A percentile compares a stretch with the other conserved stretches of the same genome.
These are phyloP conservation scores for Parochlus steinenii DNA, from an alignment of 2,888 invertebrate species.

Conservation along the genomic window DNA sequence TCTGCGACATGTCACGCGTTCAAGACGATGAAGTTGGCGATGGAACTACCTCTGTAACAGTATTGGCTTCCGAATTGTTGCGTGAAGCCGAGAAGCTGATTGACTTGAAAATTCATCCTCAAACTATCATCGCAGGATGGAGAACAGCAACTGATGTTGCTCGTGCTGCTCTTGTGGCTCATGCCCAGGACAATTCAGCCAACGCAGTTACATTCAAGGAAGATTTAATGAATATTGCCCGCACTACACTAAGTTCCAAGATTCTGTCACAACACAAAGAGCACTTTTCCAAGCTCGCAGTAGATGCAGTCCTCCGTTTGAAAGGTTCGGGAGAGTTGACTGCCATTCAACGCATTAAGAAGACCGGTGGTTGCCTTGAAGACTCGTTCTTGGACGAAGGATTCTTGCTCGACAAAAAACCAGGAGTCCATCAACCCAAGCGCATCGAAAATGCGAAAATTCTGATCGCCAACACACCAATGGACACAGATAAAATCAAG, in stretches of 20 bases:
- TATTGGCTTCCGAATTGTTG: constrained; percentile 74
- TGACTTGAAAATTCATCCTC: constrained; percentile 90
- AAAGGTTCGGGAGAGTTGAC: constrained; percentile 91
- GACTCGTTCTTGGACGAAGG: constrained; percentile 94
- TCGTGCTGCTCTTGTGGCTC: constrained; percentile 57
- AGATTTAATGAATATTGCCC: constrained; percentile 90
- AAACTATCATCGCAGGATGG: constrained; percentile 95
- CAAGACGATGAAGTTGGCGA: constrained; percentile 99
- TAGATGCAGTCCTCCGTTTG: constrained; percentile 85
- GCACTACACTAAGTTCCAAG: constrained; percentile 95
- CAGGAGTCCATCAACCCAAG: constrained; percentile 95
- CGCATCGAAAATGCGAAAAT: constrained; percentile 89
- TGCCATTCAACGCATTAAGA: constrained; percentile 96
- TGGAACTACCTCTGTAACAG: constrained; percentile 99
- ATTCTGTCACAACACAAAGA: constrained; percentile 96
- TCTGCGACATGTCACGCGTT: constrained; percentile 97
- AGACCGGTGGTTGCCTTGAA: constrained; percentile 77
- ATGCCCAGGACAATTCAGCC: constrained; percentile 67
- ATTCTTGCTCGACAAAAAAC: constrained; percentile 91
- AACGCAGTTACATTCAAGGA: constrained; percentile 61
- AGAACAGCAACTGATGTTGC: constrained; percentile 75
- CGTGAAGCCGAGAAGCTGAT: constrained; percentile 90
- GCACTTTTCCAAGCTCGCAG: constrained; percentile 79
- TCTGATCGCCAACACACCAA: constrained; percentile 96
- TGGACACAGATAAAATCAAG: constrained; percentile 99